Evolutionary conservation across 2,888 invertebrate genomes (phyloP), one percentile per base, ranked within the genome.

Genomic region (Blastobasis adustella): DNA sequence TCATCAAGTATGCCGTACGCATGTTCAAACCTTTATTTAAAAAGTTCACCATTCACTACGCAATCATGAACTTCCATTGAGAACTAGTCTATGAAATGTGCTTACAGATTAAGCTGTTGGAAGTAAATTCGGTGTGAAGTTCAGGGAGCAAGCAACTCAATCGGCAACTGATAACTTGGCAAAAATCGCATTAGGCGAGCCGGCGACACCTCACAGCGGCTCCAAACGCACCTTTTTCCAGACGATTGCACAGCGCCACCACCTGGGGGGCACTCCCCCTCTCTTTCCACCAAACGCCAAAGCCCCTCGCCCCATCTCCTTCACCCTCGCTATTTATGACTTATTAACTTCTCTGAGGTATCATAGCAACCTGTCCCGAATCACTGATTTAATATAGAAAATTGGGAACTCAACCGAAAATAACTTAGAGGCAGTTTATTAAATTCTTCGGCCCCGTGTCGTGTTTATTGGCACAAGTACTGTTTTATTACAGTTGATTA

Each of bases 281-380:
- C 79, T 67, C 72, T 66, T 58, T 79, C 67, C 42, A 52, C 57
- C 73, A 53, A 61, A 63, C 53, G 53, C 53, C 51, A 40, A 58
- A 53, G 46, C 58, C 51, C 57, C 61, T 74, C 59, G 51, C 61
- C 56, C 69, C 60, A 49, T 82, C 79, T 64, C 81, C 58, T 60
- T 85, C 65, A 56, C 65, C 54, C 77, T 63, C 63, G 67, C 80
- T 80, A 81, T 86, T 87, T 85, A 85, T 87, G 87, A 88, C 88
- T 87, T 88, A 88, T 88, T 88, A 88, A 84, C 86, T 85, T 73
- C 83, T 85, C 79, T 77, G 65, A 83, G 85, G 88, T 88, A 87
- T 86, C 88, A 84, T 86, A 73, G 88, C 88, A 88, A 88, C 88
- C 76, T 69, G 75, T 73, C 79, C 76, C 74, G 73, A 69, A 73